phyloP scores from a whole-genome alignment of 64 coral and sea anemone species.

The Cladopsammia gracilis region DNA sequence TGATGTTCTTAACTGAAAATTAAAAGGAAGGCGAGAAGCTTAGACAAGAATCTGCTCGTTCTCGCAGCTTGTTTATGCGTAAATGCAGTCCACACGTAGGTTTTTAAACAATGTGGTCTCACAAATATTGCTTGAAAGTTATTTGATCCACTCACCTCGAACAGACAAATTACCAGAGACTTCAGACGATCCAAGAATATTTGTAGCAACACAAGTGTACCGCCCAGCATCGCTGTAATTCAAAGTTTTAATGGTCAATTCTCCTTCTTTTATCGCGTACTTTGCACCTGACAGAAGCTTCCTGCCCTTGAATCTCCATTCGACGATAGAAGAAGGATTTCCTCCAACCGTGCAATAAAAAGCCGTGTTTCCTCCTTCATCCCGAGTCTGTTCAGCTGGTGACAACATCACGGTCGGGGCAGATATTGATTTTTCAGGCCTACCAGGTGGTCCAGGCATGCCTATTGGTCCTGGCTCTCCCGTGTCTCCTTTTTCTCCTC shows the following conservation, averaged over 20 bases:
- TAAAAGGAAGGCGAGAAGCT: too few species aligned
- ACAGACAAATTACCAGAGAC: neutral
- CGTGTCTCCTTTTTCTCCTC: constrained; percentile 13
- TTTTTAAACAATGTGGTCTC: too few species aligned
- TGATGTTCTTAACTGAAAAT: too few species aligned
- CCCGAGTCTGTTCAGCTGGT: neutral
- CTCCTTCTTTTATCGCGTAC: constrained; percentile 10
- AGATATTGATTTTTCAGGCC: constrained; percentile 33
- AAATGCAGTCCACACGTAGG: too few species aligned
- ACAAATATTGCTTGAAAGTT: too few species aligned
- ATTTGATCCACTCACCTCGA: neutral
- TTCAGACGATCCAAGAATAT: constrained; percentile 29
- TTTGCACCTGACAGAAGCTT: neutral
- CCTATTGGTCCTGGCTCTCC: constrained; percentile 31
- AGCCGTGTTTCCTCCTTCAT: neutral
- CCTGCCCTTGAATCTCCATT: constrained; percentile 13
- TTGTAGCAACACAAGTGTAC: constrained; percentile 33
- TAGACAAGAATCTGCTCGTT: too few species aligned
- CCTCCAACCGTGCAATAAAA: constrained; percentile 56
- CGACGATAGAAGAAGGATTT: constrained; percentile 5
- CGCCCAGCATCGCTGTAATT: constrained; percentile 54
- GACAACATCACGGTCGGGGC: constrained; percentile 13
- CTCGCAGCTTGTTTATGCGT: too few species aligned
- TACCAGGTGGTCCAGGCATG: constrained; percentile 33
- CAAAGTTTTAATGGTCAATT: constrained; percentile 15